A percentile compares a stretch with the other conserved stretches of the same genome.
Conservation (phyloP, 2,113 vertebrate species). For the Girardinichthys multiradiatus region DNA sequence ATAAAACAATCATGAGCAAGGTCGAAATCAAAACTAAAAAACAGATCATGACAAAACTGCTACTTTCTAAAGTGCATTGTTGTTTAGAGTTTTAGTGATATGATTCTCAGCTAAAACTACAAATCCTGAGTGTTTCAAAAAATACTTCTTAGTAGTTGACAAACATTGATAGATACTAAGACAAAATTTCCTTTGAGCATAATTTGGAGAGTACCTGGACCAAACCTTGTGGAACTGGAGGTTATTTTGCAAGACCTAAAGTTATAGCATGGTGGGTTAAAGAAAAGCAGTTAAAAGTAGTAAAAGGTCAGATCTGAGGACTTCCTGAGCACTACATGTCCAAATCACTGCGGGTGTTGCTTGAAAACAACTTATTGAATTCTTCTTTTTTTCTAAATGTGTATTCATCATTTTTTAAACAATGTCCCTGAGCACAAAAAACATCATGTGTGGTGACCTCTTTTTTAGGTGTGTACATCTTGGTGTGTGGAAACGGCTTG, state of each 20-base stretch:
- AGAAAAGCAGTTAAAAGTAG: background rate
- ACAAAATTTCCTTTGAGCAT: too few relatives aligned
- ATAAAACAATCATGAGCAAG: too few relatives aligned
- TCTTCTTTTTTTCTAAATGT: background rate
- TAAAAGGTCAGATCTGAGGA: background rate
- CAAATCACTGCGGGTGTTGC: constrained; percentile 10
- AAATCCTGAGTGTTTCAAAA: too few relatives aligned
- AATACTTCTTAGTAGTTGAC: too few relatives aligned
- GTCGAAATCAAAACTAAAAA: too few relatives aligned
- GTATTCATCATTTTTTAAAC: background rate
- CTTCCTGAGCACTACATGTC: background rate
- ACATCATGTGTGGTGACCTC: background rate
- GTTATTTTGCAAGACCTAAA: background rate
- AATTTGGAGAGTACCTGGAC: too few relatives aligned
- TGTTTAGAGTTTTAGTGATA: too few relatives aligned
- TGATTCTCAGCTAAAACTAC: too few relatives aligned
- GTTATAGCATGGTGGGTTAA: background rate
- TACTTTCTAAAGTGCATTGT: too few relatives aligned
- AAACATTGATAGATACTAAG: too few relatives aligned
- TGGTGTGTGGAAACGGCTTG: constrained; percentile 7
- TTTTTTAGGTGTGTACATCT: background rate
- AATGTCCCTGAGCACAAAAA: background rate
- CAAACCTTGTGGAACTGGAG: too few relatives aligned
- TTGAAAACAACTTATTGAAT: background rate
- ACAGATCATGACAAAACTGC: too few relatives aligned